These are phyloP conservation scores for Leptothorax acervorum DNA, from an alignment of 2,888 invertebrate species.

Conservation along the genomic window DNA sequence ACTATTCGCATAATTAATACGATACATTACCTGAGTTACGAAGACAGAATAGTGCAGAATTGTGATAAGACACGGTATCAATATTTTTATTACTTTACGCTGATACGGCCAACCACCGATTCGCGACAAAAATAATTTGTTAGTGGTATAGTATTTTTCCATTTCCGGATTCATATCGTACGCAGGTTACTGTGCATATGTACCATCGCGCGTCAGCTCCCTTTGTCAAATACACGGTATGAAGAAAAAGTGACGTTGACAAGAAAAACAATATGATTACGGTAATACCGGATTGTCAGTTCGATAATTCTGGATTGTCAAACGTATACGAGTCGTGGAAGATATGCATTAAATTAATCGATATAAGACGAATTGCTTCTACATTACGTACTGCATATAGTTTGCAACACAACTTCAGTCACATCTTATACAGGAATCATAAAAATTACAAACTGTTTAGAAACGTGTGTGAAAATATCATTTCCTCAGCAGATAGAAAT, in stretches of 20 bases:
- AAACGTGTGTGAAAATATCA: background rate
- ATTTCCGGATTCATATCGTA: conserved; percentile 5
- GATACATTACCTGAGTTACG: background rate
- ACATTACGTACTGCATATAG: background rate
- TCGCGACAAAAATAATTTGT: conserved; percentile 9
- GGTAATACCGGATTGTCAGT: conserved; percentile 4
- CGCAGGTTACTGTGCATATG: background rate
- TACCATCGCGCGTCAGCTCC: background rate
- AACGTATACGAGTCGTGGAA: background rate
- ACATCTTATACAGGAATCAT: too few species aligned
- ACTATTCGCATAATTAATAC: background rate
- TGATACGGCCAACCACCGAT: conserved; percentile 37
- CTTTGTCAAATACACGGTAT: background rate
- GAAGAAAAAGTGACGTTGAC: background rate
- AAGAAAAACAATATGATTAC: background rate
- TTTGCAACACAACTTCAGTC: background rate
- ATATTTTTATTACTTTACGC: background rate
- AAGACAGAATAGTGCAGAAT: background rate
- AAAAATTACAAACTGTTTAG: background rate
- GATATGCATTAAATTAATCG: background rate
- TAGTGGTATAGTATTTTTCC: conserved; percentile 1
- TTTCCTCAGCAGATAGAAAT: background rate
- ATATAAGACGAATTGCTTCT: background rate
- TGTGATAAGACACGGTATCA: background rate
- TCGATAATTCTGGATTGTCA: conserved; percentile 3